These are phyloP conservation scores for Habroteleia sp. DNA, from an alignment of 2,888 invertebrate species.

Conservation along the genomic window DNA sequence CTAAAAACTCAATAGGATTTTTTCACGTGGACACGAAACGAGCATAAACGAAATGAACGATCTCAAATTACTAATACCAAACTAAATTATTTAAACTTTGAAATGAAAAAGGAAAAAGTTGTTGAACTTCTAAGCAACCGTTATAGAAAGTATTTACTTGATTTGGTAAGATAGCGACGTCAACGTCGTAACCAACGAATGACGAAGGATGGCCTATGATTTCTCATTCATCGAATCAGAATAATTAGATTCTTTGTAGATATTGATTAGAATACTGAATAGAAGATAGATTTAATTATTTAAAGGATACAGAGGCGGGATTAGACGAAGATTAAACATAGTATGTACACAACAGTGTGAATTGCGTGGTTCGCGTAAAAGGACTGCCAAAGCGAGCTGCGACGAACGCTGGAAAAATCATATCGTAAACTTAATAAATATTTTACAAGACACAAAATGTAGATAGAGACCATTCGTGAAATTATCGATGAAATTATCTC, in stretches of 20 bases:
- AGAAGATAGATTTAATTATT: constrained; percentile 81
- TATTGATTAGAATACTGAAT: constrained; percentile 78
- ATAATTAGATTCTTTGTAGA: constrained; percentile 79
- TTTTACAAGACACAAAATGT: constrained; percentile 80
- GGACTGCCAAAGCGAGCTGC: constrained; percentile 68
- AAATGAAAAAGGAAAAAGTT: constrained; percentile 25
- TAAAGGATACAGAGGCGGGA: constrained; percentile 76
- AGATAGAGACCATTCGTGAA: constrained; percentile 77
- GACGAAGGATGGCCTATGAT: constrained; percentile 70
- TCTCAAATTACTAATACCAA: constrained; percentile 73
- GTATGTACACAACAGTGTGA: constrained; percentile 58
- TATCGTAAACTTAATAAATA: constrained; percentile 81
- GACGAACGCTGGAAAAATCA: constrained; percentile 73
- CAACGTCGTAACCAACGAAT: constrained; percentile 64
- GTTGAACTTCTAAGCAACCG: constrained; percentile 32
- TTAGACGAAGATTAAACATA: constrained; percentile 69
- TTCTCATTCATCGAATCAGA: constrained; percentile 75
- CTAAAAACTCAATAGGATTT: constrained; percentile 60
- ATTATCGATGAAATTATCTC: constrained; percentile 68
- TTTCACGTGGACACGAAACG: constrained; percentile 45
- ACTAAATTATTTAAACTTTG: constrained; percentile 68
- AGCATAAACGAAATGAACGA: constrained; percentile 66
- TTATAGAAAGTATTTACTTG: constrained; percentile 28
- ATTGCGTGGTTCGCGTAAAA: constrained; percentile 67
- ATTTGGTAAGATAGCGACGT: constrained; percentile 31